Evolutionary conservation across 2,113 vertebrate species (phyloP).

Genomic region (Callithrix jacchus): DNA sequence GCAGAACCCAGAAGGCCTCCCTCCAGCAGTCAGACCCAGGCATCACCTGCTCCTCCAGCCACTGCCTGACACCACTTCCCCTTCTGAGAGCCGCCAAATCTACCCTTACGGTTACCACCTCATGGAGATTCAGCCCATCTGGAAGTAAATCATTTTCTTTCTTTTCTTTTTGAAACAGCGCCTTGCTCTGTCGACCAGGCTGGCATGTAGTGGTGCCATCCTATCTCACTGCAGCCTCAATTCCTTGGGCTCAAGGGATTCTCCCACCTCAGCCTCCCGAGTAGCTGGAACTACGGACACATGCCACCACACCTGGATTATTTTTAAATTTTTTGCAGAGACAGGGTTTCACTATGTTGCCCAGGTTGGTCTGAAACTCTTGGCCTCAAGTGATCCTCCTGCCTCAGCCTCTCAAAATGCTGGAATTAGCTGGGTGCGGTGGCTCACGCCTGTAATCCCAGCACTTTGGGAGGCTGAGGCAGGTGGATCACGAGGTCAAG

Average conservation of each 20-base stretch:
- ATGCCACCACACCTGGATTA: too few relatives aligned
- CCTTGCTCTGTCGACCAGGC: not conserved
- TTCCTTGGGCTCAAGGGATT: too few relatives aligned
- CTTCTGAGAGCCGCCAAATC: not conserved
- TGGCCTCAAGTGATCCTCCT: not conserved
- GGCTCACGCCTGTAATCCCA: too few relatives aligned
- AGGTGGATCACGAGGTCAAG: too few relatives aligned
- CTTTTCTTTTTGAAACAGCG: not conserved
- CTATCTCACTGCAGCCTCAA: too few relatives aligned
- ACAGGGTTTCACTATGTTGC: not conserved
- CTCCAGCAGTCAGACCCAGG: not conserved
- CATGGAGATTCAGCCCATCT: not conserved
- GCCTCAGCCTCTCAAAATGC: not conserved
- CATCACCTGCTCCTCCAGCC: not conserved
- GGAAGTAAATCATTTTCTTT: not conserved
- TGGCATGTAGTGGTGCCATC: not conserved
- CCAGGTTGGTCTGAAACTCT: not conserved
- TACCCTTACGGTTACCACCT: not conserved
- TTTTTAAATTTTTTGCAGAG: not conserved
- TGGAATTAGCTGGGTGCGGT: not conserved
- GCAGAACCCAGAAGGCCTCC: not conserved
- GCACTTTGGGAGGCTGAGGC: too few relatives aligned
- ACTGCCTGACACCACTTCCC: not conserved
- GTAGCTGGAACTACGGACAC: too few relatives aligned
- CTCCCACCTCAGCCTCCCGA: too few relatives aligned